Base-by-base conservation (phyloP, 2,113 vertebrate species). In the Tichodroma muraria region DNA sequence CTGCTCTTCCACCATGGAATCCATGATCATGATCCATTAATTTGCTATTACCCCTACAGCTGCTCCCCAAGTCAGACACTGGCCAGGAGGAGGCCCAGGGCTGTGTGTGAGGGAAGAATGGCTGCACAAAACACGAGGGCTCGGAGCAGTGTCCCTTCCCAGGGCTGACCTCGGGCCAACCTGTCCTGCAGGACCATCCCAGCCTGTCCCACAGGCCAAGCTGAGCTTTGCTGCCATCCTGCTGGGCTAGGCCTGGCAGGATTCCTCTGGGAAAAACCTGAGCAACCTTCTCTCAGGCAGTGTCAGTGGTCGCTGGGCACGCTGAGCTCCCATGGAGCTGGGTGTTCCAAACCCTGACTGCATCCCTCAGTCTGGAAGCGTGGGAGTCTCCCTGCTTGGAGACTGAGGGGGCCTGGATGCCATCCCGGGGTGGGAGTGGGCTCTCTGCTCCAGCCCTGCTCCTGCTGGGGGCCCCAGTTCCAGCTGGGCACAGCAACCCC, bases 121-220 rank as follows among this genome's bases (percentile, higher is more conserved):
- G 42, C 37, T 33, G 45, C 0, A 0, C 12, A 75, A 6, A 59
- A n/a, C 35, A 16, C 0, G 5, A 65, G 77, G 30, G 25, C 66
- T 72, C 2, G 1, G 66, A 66, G 61, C 77, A 38, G 37, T 33
- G 7, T 52, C 54, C 10, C 38, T 60, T 22, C n/a, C 9, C 10
- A 15, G 69, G 68, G 27, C 71, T 77, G 63, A 15, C 8, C 25
- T 66, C 0, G 0, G 57, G 68, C 52, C 50, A 65, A 17, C 25
- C 65, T 47, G 40, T 45, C 23, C 49, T 1, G 3, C 33, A 64
- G 49, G 40, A 54, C 38, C 28, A 33, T 45, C 57, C 57, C 64
- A 66, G 33, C 61, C 40, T 47, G 33, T 44, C 27, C 63, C 19
- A 28, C 33, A 15, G 28, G 50, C 59, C 45, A 13, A 40, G 52